A percentile compares a stretch with the other conserved stretches of the same genome.
These are phyloP conservation scores for Rhabdornis inornatus DNA, from an alignment of 2,113 vertebrate species.

Conservation along the genomic window DNA sequence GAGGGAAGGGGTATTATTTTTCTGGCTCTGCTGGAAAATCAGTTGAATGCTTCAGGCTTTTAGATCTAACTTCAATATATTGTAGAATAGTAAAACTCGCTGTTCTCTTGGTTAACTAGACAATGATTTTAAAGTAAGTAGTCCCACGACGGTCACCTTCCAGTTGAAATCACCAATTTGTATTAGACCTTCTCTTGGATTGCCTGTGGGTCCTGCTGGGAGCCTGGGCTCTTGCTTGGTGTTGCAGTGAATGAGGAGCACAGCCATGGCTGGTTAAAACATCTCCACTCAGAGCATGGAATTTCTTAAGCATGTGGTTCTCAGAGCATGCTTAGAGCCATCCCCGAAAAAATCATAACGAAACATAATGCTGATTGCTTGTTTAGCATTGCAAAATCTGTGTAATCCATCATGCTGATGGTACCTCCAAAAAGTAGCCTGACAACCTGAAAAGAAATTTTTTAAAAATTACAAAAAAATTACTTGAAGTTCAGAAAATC, in stretches of 20 bases:
- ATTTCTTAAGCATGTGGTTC: not conserved
- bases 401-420: not conserved
- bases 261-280: not conserved
- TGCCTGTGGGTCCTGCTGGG: not conserved
- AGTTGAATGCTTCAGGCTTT: not conserved
- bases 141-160: not conserved
- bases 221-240: not conserved
- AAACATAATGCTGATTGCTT: not conserved
- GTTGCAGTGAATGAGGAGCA: not conserved
- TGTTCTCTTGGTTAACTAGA: not conserved
- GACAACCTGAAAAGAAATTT: not conserved
- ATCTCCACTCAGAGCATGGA: not conserved
- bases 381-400: not conserved
- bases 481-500: not conserved
- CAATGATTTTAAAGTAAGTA: not conserved
- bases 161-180: not conserved
- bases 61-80: not conserved
- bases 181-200: not conserved
- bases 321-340: not conserved
- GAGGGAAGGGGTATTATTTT: not conserved
- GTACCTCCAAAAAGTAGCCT: not conserved
- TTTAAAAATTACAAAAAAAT: not conserved
- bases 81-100: not conserved
- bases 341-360: not conserved
- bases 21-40: not conserved